A percentile compares a stretch with the other conserved stretches of the same genome.
Evolutionary conservation across 1,140 invertebrate genomes (phyloP).

Genomic region (Drosophila obscura): DNA sequence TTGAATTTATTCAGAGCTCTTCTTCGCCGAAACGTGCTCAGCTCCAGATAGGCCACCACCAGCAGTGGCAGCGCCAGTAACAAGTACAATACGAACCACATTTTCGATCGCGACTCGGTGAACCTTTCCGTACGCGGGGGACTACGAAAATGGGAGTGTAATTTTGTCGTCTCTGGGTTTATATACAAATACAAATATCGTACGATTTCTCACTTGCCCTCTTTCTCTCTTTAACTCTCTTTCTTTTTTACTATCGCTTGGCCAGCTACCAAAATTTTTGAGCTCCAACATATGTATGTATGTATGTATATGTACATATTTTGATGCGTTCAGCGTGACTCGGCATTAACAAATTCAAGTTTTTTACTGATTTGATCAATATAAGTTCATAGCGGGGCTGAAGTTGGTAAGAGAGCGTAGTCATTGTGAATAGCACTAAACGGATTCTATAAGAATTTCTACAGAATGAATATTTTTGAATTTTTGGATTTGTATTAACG

Average conservation of each 20-base stretch:
- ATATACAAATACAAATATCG: conserved; percentile 34
- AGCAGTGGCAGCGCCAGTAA: conserved; percentile 61
- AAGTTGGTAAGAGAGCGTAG: too few relatives aligned
- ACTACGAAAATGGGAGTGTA: conserved; percentile 15
- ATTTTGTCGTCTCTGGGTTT: conserved; percentile 10
- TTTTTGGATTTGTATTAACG: too few relatives aligned
- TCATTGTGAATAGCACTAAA: too few relatives aligned
- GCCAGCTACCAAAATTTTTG: not conserved
- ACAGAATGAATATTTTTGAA: too few relatives aligned
- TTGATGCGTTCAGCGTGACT: conserved; percentile 36
- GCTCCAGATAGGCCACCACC: conserved; percentile 50
- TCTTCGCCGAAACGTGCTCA: conserved; percentile 36
- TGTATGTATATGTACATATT: not conserved
- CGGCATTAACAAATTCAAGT: conserved; percentile 1
- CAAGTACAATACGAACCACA: conserved; percentile 58
- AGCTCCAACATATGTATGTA: too few relatives aligned
- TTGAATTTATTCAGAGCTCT: conserved; percentile 49
- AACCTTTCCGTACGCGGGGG: not conserved
- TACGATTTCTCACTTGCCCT: too few relatives aligned
- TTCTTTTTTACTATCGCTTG: not conserved
- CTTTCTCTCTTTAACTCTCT: not conserved
- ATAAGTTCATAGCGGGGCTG: too few relatives aligned
- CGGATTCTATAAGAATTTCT: too few relatives aligned
- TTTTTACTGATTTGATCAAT: not conserved
- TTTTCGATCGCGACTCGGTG: conserved; percentile 12